Evolutionary conservation across 2,797 vertebrate genomes (phyloP), one percentile per base, ranked within the genome.

Genomic region (Pyrocephalus nanus): DNA sequence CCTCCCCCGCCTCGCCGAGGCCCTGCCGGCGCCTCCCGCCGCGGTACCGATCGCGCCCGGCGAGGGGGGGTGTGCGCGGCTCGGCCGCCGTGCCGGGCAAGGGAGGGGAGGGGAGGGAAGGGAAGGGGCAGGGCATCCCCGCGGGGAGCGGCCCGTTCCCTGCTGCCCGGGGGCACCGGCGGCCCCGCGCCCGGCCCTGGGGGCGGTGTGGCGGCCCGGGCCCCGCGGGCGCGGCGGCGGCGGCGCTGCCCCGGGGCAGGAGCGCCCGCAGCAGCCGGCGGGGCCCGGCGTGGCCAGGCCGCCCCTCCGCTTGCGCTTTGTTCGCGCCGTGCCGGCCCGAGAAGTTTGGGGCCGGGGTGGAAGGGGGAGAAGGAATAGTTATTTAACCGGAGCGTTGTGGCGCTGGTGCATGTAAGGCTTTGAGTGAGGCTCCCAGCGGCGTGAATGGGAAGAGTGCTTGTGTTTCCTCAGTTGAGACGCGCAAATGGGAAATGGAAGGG

Each of bases 261-360:
- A 13, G 18, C 53, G 57, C 26, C 66, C 58, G 66, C 74, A 5
- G 26, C 3, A 17, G 43, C 58, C 54, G 19, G 79, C 54, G 74
- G 70, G 54, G 61, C 40, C 34, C 70, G 79, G 92, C 90, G 84
- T 62, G 90, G 73, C 54, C 22, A 32, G 93, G 91, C 95, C 88
- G 80, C 76, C 57, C 3, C 3, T 12, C 51, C 30, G 57, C 72
- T 65, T 16, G 47, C 73, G 91, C 93, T 95, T 96, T 95, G 94
- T 96, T 57, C 36, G 48, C 14, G 43, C 53, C 5, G 17, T 11
- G 40, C 53, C 13, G 26, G 51, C n/a, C 36, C 17, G 34, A 11
- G 69, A 84, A 94, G 26, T 89, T 86, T 62, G 18, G 25, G 71
- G 43, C 26, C 23, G 32, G 14, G 61, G 8, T 15, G 13, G 18